phyloP scores from a whole-genome alignment of 2,888 invertebrate species.

The Crioceris asparagi region DNA sequence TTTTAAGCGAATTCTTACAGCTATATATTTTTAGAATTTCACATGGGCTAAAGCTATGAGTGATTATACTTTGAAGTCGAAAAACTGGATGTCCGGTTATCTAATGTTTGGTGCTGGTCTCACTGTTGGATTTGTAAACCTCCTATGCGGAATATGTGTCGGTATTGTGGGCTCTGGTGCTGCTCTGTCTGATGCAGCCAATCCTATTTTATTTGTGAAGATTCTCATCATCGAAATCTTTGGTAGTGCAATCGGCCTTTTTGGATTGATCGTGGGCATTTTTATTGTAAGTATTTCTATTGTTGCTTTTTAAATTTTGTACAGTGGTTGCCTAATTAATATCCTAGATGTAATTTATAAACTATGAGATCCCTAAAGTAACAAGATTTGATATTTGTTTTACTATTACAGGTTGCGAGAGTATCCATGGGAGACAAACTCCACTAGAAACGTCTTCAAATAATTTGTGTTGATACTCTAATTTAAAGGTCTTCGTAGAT shows the following conservation, averaged over 20 bases:
- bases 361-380: neutral
- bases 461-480: too few species aligned
- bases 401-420: slow-evolving; percentile 11
- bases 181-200: slow-evolving; percentile 94
- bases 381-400: neutral
- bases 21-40: slow-evolving; percentile 33
- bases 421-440: slow-evolving; percentile 16
- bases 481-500: too few species aligned
- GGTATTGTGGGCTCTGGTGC: slow-evolving; percentile 97
- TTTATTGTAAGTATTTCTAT: slow-evolving; percentile 51
- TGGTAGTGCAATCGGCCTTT: slow-evolving; percentile 96
- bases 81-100: slow-evolving; percentile 78
- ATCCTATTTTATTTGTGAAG: slow-evolving; percentile 91
- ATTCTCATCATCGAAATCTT: slow-evolving; percentile 98
- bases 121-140: slow-evolving; percentile 90
- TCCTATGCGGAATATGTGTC: slow-evolving; percentile 91
- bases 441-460: too few species aligned
- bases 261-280: slow-evolving; percentile 96
- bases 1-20: neutral
- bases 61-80: slow-evolving; percentile 38
- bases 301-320: neutral
- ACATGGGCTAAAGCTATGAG: slow-evolving; percentile 37
- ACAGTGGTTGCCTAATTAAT: neutral
- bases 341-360: neutral
- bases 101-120: slow-evolving; percentile 93